Conservation (phyloP, 2,797 vertebrate species). For the Chloroceryle amazona region DNA sequence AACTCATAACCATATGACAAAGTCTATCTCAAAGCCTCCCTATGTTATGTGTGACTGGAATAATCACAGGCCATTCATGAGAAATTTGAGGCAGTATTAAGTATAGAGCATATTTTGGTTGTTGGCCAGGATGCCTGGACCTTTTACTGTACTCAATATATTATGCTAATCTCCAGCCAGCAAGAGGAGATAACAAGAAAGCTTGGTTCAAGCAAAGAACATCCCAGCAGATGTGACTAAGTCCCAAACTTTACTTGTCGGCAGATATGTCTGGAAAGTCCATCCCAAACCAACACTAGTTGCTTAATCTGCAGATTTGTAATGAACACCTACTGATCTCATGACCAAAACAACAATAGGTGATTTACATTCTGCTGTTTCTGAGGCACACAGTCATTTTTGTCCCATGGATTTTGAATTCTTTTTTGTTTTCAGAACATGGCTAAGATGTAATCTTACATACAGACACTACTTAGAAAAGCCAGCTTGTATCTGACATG, state of each 20-base stretch:
- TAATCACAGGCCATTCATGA: conserved; percentile 18
- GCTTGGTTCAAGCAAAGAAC: background rate
- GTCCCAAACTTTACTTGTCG: background rate
- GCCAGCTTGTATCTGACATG: background rate
- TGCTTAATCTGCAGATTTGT: background rate
- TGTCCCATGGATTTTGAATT: background rate
- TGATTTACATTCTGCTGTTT: background rate
- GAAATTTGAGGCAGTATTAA: conserved; percentile 23
- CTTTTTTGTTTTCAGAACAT: background rate
- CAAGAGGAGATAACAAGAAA: background rate
- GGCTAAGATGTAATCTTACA: background rate
- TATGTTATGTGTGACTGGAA: conserved; percentile 37
- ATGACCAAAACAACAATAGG: background rate
- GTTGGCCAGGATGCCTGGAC: conserved; percentile 3
- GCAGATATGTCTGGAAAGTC: background rate
- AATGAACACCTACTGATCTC: background rate
- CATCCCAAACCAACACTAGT: background rate
- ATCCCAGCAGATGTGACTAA: background rate
- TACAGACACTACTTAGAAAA: background rate
- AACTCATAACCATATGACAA: background rate
- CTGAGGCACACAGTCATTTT: background rate
- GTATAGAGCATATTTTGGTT: background rate
- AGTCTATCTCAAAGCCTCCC: conserved; percentile 22
- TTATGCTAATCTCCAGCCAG: conserved; percentile 19
- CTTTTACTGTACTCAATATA: conserved; percentile 2